phyloP scores from a whole-genome alignment of 2,113 vertebrate species.

The Brienomyrus brachyistius region DNA sequence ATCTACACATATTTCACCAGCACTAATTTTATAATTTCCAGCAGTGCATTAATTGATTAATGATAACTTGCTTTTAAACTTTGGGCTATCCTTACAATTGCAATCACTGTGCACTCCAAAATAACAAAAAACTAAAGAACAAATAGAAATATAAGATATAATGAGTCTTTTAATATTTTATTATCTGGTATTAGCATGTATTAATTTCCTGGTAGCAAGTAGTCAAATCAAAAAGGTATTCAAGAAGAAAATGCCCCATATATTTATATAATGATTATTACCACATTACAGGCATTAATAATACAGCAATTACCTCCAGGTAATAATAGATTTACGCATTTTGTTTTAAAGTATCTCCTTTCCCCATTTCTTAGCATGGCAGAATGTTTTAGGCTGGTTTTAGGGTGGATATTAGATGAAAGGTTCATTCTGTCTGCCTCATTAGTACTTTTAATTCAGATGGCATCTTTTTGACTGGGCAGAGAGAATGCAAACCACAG shows the following conservation, averaged over 20 bases:
- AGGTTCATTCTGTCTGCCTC: constrained; percentile 11
- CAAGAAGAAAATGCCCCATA: neutral
- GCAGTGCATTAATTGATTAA: neutral
- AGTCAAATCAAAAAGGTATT: neutral
- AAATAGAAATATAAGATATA: neutral
- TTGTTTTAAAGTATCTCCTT: neutral
- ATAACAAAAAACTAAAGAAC: neutral
- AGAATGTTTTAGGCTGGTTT: neutral
- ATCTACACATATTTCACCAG: neutral
- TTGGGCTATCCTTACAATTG: neutral
- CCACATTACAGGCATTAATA: neutral
- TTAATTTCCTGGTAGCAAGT: neutral
- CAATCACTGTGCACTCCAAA: neutral
- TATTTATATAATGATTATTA: neutral
- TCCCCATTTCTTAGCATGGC: neutral
- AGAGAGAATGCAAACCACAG: neutral
- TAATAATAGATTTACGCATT: neutral
- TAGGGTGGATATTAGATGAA: neutral
- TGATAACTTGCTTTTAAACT: neutral
- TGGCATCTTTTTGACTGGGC: constrained; percentile 14
- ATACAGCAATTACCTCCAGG: neutral
- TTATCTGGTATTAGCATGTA: neutral
- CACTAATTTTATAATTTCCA: neutral
- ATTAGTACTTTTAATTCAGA: neutral
- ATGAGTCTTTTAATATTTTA: neutral